Conservation (phyloP, 1,140 invertebrate species). For the Diorhabda sublineata region DNA sequence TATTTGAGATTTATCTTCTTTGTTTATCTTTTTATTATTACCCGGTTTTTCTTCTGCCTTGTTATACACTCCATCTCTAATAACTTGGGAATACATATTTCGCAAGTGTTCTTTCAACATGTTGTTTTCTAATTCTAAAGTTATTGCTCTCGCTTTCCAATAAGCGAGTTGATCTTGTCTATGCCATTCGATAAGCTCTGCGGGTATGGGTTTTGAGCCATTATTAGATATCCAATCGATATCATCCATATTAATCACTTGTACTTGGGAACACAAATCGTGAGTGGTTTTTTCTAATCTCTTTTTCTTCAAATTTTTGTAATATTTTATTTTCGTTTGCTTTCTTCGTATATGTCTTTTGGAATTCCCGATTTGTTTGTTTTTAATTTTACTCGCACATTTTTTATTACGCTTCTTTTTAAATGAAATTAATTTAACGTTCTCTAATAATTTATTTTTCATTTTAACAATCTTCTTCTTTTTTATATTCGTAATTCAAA, state of each 20-base stretch:
- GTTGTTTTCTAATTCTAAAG: conserved; percentile 61
- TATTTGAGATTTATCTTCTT: conserved; percentile 7
- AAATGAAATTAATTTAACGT: too few relatives aligned
- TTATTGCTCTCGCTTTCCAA: conserved; percentile 63
- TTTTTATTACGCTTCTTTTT: too few relatives aligned
- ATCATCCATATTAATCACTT: conserved; percentile 32
- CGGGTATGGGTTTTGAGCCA: conserved; percentile 9
- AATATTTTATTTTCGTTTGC: conserved; percentile 33
- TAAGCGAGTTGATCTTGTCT: conserved; percentile 54
- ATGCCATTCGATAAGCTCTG: conserved; percentile 48
- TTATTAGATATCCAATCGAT: conserved; percentile 27
- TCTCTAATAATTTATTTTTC: too few relatives aligned
- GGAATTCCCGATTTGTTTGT: not conserved
- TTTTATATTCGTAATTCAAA: too few relatives aligned
- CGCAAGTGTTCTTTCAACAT: conserved; percentile 49
- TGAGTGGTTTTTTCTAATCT: conserved; percentile 24
- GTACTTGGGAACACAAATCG: conserved; percentile 28
- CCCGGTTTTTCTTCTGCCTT: not conserved
- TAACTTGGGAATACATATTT: conserved; percentile 33
- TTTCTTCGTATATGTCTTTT: conserved; percentile 31
- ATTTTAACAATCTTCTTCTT: too few relatives aligned
- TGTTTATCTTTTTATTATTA: not conserved
- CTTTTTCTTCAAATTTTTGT: conserved; percentile 27
- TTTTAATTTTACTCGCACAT: too few relatives aligned
- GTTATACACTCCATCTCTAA: not conserved